Evolutionary conservation across 2,113 vertebrate genomes (phyloP).

Genomic region (Balaeniceps rex): DNA sequence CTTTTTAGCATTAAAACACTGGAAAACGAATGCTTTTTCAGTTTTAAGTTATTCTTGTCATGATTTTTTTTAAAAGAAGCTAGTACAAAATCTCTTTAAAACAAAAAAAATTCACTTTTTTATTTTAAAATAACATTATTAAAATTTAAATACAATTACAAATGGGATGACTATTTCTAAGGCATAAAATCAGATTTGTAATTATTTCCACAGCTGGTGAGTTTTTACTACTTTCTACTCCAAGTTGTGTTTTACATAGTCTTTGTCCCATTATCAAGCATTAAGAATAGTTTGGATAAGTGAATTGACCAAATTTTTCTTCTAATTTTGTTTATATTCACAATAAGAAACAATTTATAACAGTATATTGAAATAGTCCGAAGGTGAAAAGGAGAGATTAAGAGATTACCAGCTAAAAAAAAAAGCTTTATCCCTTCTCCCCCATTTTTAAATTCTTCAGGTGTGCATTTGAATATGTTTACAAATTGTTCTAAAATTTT

Average conservation of each 20-base stretch:
- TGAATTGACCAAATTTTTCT: neutral
- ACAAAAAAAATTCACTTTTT: neutral
- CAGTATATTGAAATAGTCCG: neutral
- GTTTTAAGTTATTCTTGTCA: neutral
- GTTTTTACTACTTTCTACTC: neutral
- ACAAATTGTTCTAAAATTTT: neutral
- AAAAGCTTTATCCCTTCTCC: rapidly evolving
- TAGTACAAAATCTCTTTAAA: neutral
- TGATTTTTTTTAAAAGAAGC: neutral
- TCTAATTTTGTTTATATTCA: neutral
- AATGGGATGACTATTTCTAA: neutral
- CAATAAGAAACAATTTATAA: neutral
- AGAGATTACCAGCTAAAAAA: neutral
- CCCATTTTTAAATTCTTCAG: neutral
- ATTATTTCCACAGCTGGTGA: neutral
- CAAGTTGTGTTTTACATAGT: neutral
- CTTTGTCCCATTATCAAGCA: neutral
- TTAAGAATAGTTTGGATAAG: neutral
- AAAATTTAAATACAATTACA: neutral
- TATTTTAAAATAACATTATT: neutral
- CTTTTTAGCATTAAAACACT: neutral
- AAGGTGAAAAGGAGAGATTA: neutral
- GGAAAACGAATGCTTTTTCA: neutral
- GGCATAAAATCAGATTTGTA: neutral
- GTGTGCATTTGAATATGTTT: neutral